phyloP scores from a whole-genome alignment of 37 sponge, comb jelly and placozoan genomes.

The Hexactinellida sp. region DNA sequence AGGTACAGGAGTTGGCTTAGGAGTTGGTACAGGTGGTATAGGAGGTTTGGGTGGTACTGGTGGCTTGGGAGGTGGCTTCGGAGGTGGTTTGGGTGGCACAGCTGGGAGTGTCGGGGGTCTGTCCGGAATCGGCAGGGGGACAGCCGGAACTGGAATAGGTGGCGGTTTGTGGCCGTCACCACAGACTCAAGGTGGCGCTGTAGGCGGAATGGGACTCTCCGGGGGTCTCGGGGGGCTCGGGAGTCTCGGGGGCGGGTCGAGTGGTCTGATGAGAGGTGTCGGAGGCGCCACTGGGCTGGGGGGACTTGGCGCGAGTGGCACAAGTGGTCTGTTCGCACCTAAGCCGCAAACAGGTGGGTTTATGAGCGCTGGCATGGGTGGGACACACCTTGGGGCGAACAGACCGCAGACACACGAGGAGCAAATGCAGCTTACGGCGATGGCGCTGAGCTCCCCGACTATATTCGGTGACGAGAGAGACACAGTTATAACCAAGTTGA shows the following conservation, averaged over 20 bases:
- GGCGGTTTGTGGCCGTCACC: too few species aligned
- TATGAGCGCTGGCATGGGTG: neutral
- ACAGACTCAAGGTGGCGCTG: neutral
- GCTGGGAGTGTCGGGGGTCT: neutral
- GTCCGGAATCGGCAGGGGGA: neutral
- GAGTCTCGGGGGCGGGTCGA: neutral
- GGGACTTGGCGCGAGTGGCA: neutral
- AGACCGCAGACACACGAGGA: conserved; percentile 13
- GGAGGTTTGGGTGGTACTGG: neutral
- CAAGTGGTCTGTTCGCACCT: neutral
- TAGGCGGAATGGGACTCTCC: neutral
- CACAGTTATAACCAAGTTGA: conserved; percentile 59
- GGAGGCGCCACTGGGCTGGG: neutral
- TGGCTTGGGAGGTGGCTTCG: neutral
- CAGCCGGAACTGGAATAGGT: neutral
- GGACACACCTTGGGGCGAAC: neutral
- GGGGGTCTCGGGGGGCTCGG: neutral
- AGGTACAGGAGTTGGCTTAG: neutral
- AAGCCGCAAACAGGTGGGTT: neutral
- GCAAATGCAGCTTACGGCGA: conserved; percentile 31
- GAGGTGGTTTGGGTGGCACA: neutral
- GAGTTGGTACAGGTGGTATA: neutral
- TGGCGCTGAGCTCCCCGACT: conserved; percentile 57
- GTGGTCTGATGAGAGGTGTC: neutral
- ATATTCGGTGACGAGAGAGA: conserved; percentile 82